Conservation (phyloP, 2,797 vertebrate genomes). For the Megalops cyprinoides region DNA sequence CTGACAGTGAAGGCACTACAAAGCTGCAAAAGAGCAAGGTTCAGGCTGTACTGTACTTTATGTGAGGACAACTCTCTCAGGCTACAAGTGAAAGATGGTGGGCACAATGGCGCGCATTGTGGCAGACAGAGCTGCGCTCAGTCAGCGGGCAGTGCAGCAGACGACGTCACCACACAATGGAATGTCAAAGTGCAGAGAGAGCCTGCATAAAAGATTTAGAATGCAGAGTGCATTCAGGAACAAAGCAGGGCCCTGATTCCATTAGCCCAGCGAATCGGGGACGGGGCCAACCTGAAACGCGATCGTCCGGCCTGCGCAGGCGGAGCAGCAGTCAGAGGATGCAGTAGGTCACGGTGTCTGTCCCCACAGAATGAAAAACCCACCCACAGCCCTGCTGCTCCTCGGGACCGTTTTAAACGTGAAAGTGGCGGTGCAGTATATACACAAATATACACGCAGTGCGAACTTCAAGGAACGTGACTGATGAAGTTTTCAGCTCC, state of each 20-base stretch:
- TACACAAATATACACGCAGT: not conserved
- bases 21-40: conserved; percentile 33
- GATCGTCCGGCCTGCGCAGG: conserved; percentile 55
- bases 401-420: not conserved
- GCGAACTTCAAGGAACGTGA: no score
- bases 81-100: conserved; percentile 41
- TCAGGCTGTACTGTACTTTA: conserved; percentile 19
- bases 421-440: not conserved
- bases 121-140: conserved; percentile 35
- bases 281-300: conserved; percentile 61
- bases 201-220: conserved; percentile 67
- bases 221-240: conserved; percentile 44
- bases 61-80: conserved; percentile 27
- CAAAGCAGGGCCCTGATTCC: conserved; percentile 50
- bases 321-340: conserved; percentile 14
- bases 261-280: conserved; percentile 60
- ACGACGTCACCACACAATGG: conserved; percentile 34
- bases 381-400: not conserved
- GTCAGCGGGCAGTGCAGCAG: not conserved
- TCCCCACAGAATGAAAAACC: conserved; percentile 37
- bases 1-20: conserved; percentile 1
- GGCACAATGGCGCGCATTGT: conserved; percentile 64
- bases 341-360: conserved; percentile 25
- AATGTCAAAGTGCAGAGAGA: conserved; percentile 55
- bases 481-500: no score